A percentile compares a stretch with the other conserved stretches of the same genome.
These are phyloP conservation scores for Anguilla japonica DNA, from an alignment of 2,113 vertebrate genomes.

Conservation along the genomic window DNA sequence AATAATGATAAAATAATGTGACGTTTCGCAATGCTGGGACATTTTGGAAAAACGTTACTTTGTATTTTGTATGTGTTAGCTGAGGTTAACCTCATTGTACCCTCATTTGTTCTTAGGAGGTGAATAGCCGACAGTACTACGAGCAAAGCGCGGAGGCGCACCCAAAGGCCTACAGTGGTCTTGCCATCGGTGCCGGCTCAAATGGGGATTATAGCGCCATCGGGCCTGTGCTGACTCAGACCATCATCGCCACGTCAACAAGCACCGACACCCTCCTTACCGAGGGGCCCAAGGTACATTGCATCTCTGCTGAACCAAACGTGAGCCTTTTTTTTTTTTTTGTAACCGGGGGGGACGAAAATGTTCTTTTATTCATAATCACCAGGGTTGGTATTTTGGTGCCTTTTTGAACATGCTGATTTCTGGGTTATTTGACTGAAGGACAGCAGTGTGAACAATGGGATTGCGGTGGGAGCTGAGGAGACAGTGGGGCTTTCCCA, in stretches of 20 bases:
- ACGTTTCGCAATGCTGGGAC: background rate
- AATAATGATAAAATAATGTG: background rate
- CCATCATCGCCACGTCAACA: slow-evolving; percentile 38
- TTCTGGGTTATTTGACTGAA: slow-evolving; percentile 36
- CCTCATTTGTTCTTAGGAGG: slow-evolving; percentile 43
- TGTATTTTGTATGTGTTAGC: background rate
- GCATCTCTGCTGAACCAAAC: background rate
- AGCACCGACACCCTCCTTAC: slow-evolving; percentile 40
- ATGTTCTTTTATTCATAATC: too few species aligned
- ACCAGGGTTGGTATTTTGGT: too few species aligned
- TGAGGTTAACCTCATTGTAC: background rate
- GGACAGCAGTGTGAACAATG: slow-evolving; percentile 49
- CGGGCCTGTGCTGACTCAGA: slow-evolving; percentile 43
- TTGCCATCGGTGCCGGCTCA: slow-evolving; percentile 36
- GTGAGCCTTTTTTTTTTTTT: too few species aligned
- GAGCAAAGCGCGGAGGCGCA: slow-evolving; percentile 55
- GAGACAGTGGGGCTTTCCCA: slow-evolving; percentile 48
- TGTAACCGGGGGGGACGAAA: too few species aligned
- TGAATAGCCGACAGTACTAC: slow-evolving; percentile 60
- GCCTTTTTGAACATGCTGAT: background rate
- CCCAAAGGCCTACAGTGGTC: slow-evolving; percentile 53
- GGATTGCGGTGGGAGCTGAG: slow-evolving; percentile 41
- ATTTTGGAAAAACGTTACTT: background rate
- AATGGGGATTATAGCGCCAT: slow-evolving; percentile 38
- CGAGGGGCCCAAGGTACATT: slow-evolving; percentile 47